Percentiles rank a stretch among this genome's conserved stretches.
Conservation (phyloP, 1,140 invertebrate species). For the Paramacrobiotus metropolitanus region DNA sequence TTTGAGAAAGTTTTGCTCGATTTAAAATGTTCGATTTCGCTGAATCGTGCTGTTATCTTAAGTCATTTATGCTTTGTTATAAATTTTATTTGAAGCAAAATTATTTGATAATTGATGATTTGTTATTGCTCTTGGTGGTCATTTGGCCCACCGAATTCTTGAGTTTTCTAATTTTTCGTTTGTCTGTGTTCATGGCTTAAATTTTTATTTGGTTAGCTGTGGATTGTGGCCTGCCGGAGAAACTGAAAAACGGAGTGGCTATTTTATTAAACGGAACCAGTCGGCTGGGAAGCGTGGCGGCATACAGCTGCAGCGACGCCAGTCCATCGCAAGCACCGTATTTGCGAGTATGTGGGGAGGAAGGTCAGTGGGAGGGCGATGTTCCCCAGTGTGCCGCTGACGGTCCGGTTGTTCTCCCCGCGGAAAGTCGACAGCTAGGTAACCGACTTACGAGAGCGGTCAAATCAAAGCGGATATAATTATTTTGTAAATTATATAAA, state of each 20-base stretch:
- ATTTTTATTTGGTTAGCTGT: neutral
- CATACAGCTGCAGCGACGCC: neutral
- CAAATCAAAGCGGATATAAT: neutral
- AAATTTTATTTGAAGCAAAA: neutral
- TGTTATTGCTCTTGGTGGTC: neutral
- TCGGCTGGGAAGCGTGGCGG: neutral
- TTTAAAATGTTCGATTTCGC: too few relatives aligned
- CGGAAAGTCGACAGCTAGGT: neutral
- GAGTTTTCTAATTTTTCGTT: neutral
- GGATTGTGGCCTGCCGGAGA: conserved; percentile 3
- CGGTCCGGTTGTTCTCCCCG: neutral
- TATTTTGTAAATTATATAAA: neutral
- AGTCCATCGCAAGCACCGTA: neutral
- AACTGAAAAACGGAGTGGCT: neutral
- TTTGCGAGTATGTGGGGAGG: neutral
- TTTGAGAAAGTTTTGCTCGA: too few relatives aligned
- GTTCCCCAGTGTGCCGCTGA: neutral
- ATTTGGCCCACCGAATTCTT: too few relatives aligned
- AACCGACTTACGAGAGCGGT: neutral
- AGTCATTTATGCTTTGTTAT: neutral
- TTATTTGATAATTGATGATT: neutral
- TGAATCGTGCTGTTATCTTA: neutral
- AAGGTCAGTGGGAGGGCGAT: neutral
- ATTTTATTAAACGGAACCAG: neutral
- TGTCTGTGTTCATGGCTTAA: neutral